These are phyloP conservation scores for Apodemus agrarius DNA, from an alignment of 2,797 vertebrate genomes.

Conservation along the genomic window DNA sequence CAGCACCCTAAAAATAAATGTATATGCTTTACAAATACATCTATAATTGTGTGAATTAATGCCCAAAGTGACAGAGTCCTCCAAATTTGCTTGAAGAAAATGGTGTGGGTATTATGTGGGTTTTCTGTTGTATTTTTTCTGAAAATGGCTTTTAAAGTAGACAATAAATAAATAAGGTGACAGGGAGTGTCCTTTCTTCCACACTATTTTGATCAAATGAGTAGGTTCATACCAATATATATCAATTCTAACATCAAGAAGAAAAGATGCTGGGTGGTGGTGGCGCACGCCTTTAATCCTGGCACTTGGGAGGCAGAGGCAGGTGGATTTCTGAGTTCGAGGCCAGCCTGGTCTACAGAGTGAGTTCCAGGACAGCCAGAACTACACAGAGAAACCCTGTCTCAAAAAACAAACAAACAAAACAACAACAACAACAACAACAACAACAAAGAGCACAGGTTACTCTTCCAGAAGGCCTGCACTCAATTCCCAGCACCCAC, in stretches of 20 bases:
- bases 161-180: slow-evolving; percentile 54
- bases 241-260: slow-evolving; percentile 34
- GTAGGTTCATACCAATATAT: neutral
- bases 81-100: slow-evolving; percentile 31
- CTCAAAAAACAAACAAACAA: too few species aligned
- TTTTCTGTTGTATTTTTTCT: slow-evolving; percentile 30
- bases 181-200: neutral
- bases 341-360: too few species aligned
- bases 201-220: slow-evolving; percentile 3
- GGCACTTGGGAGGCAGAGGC: too few species aligned
- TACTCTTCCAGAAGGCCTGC: neutral
- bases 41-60: slow-evolving; percentile 40
- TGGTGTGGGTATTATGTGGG: neutral
- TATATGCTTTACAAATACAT: neutral
- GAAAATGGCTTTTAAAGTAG: neutral
- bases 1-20: neutral
- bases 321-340: too few species aligned
- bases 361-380: too few species aligned
- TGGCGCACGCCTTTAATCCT: too few species aligned
- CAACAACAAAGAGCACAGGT: neutral
- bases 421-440: too few species aligned
- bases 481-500: neutral
- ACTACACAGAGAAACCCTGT: too few species aligned
- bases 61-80: neutral
- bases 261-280: too few species aligned